Percentiles rank a stretch among this genome's conserved stretches.
phyloP scores from a whole-genome alignment of 2,113 vertebrate genomes.

The Steatornis caripensis region DNA sequence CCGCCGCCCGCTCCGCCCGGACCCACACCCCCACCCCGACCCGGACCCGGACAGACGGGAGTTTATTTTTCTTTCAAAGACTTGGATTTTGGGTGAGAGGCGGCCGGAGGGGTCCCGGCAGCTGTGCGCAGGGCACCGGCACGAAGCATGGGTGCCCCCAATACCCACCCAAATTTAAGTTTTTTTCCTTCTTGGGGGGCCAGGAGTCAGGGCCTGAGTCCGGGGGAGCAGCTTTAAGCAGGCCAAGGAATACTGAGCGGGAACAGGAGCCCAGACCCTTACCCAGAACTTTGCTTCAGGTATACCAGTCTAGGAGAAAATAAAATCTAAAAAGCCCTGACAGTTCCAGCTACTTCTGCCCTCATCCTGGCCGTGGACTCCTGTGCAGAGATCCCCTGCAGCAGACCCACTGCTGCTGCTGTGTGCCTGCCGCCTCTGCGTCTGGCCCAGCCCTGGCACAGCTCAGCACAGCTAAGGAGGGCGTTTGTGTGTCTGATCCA shows the following conservation, averaged over 20 bases:
- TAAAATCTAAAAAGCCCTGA: rapidly evolving
- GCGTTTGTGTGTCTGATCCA: neutral
- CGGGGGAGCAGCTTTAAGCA: neutral
- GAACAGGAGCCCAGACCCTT: neutral
- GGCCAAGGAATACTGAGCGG: rapidly evolving
- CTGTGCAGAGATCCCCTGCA: neutral
- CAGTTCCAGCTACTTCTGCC: neutral
- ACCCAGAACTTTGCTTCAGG: neutral
- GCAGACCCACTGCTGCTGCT: neutral
- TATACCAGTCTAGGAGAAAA: neutral
- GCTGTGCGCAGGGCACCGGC: too few relatives aligned
- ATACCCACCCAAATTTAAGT: rapidly evolving
- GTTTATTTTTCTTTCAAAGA: rapidly evolving
- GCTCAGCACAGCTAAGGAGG: neutral
- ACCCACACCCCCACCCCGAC: neutral
- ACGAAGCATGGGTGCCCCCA: rapidly evolving
- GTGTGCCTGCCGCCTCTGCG: neutral
- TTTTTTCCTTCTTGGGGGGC: neutral
- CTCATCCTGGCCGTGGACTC: rapidly evolving
- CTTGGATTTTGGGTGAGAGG: neutral
- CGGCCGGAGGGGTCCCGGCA: neutral
- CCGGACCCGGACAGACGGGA: rapidly evolving
- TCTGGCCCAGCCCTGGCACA: neutral
- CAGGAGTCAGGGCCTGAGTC: neutral
- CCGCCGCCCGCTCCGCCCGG: neutral